A percentile compares a stretch with the other conserved stretches of the same genome.
Conservation (phyloP, 2,888 invertebrate genomes). For the Glaucopsyche alexis region DNA sequence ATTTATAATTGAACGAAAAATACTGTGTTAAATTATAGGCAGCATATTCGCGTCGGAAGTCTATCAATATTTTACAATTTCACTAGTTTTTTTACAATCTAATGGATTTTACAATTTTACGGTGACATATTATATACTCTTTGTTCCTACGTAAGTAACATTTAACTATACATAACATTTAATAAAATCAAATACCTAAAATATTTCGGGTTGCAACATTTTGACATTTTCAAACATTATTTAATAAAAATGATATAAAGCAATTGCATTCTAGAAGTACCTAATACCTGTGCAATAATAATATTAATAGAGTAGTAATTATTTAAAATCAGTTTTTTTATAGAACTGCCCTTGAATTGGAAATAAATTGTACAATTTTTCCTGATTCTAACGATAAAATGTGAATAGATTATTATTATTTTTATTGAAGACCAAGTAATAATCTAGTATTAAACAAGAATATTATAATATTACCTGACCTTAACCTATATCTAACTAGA, state of each 20-base stretch:
- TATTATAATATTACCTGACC: too few relatives aligned
- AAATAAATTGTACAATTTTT: conserved; percentile 1
- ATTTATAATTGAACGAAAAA: too few relatives aligned
- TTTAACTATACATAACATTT: background rate
- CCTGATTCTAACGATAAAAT: background rate
- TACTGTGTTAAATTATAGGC: too few relatives aligned
- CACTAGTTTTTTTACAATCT: too few relatives aligned
- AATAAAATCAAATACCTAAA: background rate
- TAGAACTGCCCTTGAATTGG: conserved; percentile 10
- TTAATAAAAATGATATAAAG: background rate
- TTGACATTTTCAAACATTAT: background rate
- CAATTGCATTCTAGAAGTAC: background rate
- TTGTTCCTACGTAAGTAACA: too few relatives aligned
- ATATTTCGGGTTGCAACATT: background rate
- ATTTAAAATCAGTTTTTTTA: background rate
- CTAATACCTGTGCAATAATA: background rate
- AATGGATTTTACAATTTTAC: too few relatives aligned
- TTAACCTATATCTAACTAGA: too few relatives aligned
- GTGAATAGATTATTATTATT: background rate
- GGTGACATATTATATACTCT: too few relatives aligned
- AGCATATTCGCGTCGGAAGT: too few relatives aligned
- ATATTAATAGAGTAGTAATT: background rate
- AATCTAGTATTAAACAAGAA: too few relatives aligned
- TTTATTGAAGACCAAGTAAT: too few relatives aligned
- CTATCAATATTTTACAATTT: too few relatives aligned